These are phyloP conservation scores for Dryocosmus kuriphilus DNA, from an alignment of 2,888 invertebrate species.

Conservation along the genomic window DNA sequence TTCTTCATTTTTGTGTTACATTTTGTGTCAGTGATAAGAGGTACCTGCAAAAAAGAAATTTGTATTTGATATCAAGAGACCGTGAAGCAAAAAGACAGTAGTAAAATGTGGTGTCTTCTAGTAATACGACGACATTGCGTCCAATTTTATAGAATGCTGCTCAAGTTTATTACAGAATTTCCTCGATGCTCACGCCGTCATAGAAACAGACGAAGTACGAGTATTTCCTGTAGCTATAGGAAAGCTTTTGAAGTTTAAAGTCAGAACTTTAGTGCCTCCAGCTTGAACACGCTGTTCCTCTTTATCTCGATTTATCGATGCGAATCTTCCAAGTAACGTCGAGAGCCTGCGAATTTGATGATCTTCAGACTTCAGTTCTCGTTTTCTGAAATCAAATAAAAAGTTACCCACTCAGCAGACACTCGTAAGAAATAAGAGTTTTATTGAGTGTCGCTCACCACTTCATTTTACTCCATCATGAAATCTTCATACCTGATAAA, in stretches of 20 bases:
- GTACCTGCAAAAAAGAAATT: background rate
- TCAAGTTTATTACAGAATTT: background rate
- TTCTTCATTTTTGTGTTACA: background rate
- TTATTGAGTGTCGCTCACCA: background rate
- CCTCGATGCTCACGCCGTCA: background rate
- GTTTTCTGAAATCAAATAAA: slow-evolving; percentile 19
- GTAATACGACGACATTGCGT: background rate
- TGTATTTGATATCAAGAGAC: background rate
- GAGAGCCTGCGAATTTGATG: background rate
- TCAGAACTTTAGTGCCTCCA: background rate
- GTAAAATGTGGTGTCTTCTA: background rate
- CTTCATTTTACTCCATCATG: background rate
- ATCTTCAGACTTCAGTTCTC: background rate
- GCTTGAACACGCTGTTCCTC: slow-evolving; percentile 7
- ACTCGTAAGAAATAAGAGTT: slow-evolving; percentile 2
- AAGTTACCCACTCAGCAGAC: slow-evolving; percentile 14
- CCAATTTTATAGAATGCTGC: background rate
- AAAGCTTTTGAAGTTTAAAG: background rate
- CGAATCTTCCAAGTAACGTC: slow-evolving; percentile 40
- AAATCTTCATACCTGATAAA: too few relatives aligned
- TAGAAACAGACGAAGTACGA: background rate
- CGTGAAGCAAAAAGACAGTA: background rate
- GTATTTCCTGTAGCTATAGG: background rate
- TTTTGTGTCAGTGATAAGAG: background rate
- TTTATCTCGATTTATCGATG: slow-evolving; percentile 48